Base-by-base conservation (phyloP, 2,888 invertebrate species). In the Caenorhabditis wallacei region DNA sequence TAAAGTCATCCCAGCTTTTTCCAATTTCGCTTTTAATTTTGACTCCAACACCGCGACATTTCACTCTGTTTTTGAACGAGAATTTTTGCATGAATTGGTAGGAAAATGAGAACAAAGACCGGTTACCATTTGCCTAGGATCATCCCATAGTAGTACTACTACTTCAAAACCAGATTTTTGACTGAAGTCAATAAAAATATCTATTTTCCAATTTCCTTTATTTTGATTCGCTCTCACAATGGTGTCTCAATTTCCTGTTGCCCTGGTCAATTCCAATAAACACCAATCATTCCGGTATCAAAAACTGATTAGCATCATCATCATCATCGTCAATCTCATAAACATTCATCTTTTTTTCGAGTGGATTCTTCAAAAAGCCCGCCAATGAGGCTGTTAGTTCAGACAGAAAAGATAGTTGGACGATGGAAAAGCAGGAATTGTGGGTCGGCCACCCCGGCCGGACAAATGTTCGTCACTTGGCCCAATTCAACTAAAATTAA, bases 261-360 rank as follows among this genome's bases (percentile, higher is more conserved):
- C 26, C 24, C 56, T 13, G 26, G 24, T 2, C 16, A 13, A 10
- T 43, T 43, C 35, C 54, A 54, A 54, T 35, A 35, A 37, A 30
- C 56, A 68, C 64, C 46, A 75, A 64, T 66, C 48, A 51, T 57
- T 26, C 22, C 54, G 40, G 59, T 76, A 69, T 76, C 76, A 76
- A 76, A 76, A 43, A 66, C 68, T 76, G 76, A 76, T 76, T 69
- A 76, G 66, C 68, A 76, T 76, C 74, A 35, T 51, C 51, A 59
- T 54, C 63, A 56, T 64, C 66, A 53, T 76, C 59, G 56, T 53
- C 57, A 69, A 66, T 66, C 66, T 37, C 51, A 30, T 26, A 46
- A n/a, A 11, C 22, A 66, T 35, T 54, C 51, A 68, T 51, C 56
- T 35, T 35, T n/a, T n/a, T n/a, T 22, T 20, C 11, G 22, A 68